Base-by-base conservation (phyloP, 2,113 vertebrate genomes). In the Varanus komodoensis region DNA sequence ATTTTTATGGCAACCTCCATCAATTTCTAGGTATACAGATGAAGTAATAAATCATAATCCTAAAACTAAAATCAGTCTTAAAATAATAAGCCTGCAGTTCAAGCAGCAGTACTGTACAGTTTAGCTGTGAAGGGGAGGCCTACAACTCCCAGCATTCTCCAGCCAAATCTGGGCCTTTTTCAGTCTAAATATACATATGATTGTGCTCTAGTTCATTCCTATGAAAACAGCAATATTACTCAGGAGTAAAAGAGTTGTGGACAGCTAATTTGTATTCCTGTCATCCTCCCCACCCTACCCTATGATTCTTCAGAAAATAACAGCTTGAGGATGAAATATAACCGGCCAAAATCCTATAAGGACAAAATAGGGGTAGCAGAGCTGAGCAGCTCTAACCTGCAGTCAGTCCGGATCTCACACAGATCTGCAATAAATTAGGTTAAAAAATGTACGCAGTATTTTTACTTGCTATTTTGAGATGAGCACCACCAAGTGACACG, bases 401-500 rank as follows among this genome's bases (percentile, higher is more conserved):
- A 23, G 25, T 19, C 34, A 75, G 34, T 77, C 74, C 21, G 74
- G 74, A 6, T 44, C 34, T 77, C 8, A 3, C 8, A 6, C 32
- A 2, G 57, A 61, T 61, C 57, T 14, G 57, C 57, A 68, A 68
- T 73, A 73, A 73, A 32, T 73, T 73, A 32, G 69, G 27, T 73
- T 1, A 73, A 27, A 5, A 23, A 68, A 71, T 0, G 15, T 32
- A n/a, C 4, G 5, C 34, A 4, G n/a, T 21, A 34, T 5, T 75
- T 17, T 75, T 73, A 57, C 15, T 34, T 15, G 77, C 0, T 38
- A 0, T 85, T n/a, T 87, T 87, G 88, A 88, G 89, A 27, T 57
- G 38, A 0, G 0, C 84, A 57, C 32, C 82, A 54, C 57, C 64
- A 75, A 38, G 8, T n/a, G 17, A 25, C 73, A n/a, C 4, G 25